Evolutionary conservation across 2,113 vertebrate genomes (phyloP).

Genomic region (Ranitomeya variabilis): DNA sequence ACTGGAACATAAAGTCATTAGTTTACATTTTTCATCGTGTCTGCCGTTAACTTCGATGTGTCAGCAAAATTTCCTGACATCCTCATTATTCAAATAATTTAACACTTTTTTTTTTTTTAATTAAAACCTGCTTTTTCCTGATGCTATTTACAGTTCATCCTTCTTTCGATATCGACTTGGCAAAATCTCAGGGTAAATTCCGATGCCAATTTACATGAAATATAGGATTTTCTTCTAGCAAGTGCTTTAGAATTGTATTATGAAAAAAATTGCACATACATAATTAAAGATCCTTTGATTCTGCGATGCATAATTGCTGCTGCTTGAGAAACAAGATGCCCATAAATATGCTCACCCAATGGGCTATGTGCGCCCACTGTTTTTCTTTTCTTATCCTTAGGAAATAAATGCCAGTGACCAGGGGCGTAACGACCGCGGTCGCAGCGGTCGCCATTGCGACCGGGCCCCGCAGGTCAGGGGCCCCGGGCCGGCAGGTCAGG

Average conservation of each 20-base stretch:
- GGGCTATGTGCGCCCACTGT: neutral
- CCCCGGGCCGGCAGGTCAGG: too few species aligned
- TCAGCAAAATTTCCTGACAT: conserved; percentile 46
- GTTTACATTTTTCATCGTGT: conserved; percentile 44
- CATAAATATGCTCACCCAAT: neutral
- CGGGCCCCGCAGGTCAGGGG: too few species aligned
- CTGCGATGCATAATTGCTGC: too few species aligned
- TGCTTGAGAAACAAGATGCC: neutral
- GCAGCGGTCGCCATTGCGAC: too few species aligned
- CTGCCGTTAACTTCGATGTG: conserved; percentile 33
- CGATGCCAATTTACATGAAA: conserved; percentile 9
- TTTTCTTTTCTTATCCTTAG: neutral
- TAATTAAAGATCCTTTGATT: neutral
- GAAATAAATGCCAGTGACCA: neutral
- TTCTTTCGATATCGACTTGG: conserved; percentile 19
- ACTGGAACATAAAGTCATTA: conserved; percentile 44
- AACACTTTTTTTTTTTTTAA: conserved; percentile 39
- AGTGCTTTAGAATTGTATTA: neutral
- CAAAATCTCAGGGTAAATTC: conserved; percentile 13
- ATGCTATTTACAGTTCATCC: conserved; percentile 32
- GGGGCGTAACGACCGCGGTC: too few species aligned
- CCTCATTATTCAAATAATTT: conserved; percentile 49
- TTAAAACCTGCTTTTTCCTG: conserved; percentile 36
- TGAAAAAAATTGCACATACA: neutral
- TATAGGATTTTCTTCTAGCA: conserved; percentile 2